These are phyloP conservation scores for Chrysina gloriosa DNA, from an alignment of 2,888 invertebrate species.

Conservation along the genomic window DNA sequence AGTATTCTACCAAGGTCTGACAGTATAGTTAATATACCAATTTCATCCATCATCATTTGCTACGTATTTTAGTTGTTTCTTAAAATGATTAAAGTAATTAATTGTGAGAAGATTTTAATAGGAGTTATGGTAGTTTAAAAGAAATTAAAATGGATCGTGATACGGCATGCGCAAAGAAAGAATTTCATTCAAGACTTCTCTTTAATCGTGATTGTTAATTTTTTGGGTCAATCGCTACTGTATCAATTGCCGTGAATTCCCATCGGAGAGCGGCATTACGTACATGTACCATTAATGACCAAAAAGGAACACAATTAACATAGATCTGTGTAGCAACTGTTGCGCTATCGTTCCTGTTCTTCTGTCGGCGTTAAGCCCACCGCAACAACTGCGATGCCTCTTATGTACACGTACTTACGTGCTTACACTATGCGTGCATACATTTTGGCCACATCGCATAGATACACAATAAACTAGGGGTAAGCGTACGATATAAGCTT, in stretches of 20 bases:
- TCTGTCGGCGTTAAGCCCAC: background rate
- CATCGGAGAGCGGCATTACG: conserved; percentile 2
- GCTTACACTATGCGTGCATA: background rate
- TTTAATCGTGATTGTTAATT: conserved; percentile 5
- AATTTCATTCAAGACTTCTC: background rate
- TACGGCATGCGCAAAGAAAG: too few species aligned
- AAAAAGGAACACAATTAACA: conserved; percentile 27
- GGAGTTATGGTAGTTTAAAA: too few species aligned
- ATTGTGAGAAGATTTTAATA: too few species aligned
- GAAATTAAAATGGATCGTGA: too few species aligned
- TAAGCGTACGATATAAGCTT: conserved; percentile 39
- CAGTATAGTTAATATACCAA: too few species aligned
- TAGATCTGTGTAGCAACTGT: conserved; percentile 32
- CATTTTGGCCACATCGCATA: conserved; percentile 24
- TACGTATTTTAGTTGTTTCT: too few species aligned
- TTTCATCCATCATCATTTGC: too few species aligned
- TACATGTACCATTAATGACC: conserved; percentile 5
- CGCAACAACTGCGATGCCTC: conserved; percentile 2
- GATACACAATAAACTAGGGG: conserved; percentile 34
- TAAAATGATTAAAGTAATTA: too few species aligned
- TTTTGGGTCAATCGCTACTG: conserved; percentile 16
- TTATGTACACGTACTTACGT: background rate
- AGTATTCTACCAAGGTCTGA: too few species aligned
- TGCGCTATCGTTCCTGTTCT: conserved; percentile 8
- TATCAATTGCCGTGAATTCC: conserved; percentile 16